Conservation (phyloP, 1,140 invertebrate genomes). For the Zophobas atratus region DNA sequence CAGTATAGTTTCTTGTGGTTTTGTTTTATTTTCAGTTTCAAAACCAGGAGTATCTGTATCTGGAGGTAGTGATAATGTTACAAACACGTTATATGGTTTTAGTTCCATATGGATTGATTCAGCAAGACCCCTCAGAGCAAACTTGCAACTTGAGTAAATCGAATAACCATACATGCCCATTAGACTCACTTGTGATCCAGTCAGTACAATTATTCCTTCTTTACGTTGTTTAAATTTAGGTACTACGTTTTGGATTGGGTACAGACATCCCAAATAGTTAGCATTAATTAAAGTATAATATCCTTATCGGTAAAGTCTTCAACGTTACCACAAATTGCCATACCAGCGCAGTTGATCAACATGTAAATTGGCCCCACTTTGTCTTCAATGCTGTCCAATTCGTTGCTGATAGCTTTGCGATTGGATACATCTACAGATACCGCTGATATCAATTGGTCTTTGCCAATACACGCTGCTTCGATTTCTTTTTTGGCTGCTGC, state of each 20-base stretch:
- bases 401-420: conserved; percentile 75
- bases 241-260: conserved; percentile 79
- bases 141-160: conserved; percentile 94
- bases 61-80: conserved; percentile 93
- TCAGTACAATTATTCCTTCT: conserved; percentile 86
- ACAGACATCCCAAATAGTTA: conserved; percentile 82
- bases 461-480: conserved; percentile 64
- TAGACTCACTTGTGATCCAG: conserved; percentile 92
- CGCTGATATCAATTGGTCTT: conserved; percentile 78
- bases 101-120: conserved; percentile 95
- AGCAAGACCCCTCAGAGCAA: conserved; percentile 94
- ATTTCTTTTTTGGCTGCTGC: conserved; percentile 76
- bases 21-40: conserved; percentile 85
- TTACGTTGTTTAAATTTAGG: conserved; percentile 80
- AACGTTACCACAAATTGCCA: conserved; percentile 83
- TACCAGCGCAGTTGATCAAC: conserved; percentile 94
- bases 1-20: conserved; percentile 91
- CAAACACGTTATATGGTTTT: conserved; percentile 83
- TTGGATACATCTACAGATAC: conserved; percentile 82
- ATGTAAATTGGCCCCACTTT: conserved; percentile 84
- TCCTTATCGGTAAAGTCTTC: conserved; percentile 84
- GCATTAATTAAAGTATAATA: conserved; percentile 79
- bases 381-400: conserved; percentile 67
- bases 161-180: conserved; percentile 89
- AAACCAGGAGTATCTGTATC: conserved; percentile 99